Base-by-base conservation (phyloP, 2,888 invertebrate species). In the Chloroclysta siterata region DNA sequence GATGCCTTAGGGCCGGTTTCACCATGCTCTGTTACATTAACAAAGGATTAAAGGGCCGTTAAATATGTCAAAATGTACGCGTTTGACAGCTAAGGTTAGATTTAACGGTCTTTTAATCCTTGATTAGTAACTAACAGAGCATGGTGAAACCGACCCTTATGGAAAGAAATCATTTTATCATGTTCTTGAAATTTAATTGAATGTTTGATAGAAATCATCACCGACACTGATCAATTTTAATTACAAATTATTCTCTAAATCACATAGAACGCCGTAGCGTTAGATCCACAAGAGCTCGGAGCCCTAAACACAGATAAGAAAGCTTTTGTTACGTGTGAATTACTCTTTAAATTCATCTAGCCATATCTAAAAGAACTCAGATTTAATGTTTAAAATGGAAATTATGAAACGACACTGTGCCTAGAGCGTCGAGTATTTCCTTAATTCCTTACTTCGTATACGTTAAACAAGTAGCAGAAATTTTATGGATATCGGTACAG, bases 211-310 rank as follows among this genome's bases (percentile, higher is more conserved):
- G 17, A 17, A 11, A 57, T 59, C 55, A 48, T 44, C 47, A 22
- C 60, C 44, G 54, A 42, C 61, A 64, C 44, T 60, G 61, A 55
- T 55, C 64, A 64, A 46, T 63, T 66, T 63, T 57, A 51, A 42
- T 66, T 47, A 66, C 51, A 65, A 58, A 61, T 61, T 65, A 65
- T 61, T 61, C 2, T 6, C 65, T 65, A 65, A 61, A 65, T 65
- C 65, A 65, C 65, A 65, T 65, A 22, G 22, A 58, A 65, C 65
- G 61, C 61, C n/a, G 2, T 2, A 39, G 61, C 65, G 65, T 61
- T 61, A 61, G 51, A 61, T 58, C 65, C 53, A 48, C 48, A 28
- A 61, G 36, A 39, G 36, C 36, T 51, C 53, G 28, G 56, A 36
- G 10, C 10, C 33, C 46, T 46, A 46, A 17, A 46, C 17, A 46